phyloP scores from a whole-genome alignment of 1,140 invertebrate species.

The Ephestia elutella region DNA sequence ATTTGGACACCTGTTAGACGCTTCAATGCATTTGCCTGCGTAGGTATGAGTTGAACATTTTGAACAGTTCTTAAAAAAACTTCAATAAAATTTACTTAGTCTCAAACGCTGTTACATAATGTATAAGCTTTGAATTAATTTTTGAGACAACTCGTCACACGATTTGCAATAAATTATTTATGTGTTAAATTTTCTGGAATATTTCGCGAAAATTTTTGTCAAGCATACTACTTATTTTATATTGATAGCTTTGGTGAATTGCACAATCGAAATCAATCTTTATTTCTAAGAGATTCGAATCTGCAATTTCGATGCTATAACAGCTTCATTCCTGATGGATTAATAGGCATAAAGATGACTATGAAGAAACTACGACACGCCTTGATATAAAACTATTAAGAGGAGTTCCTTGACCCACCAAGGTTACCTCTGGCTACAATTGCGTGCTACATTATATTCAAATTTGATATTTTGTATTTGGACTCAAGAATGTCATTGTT shows the following conservation, averaged over 20 bases:
- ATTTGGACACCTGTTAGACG: slow-evolving; percentile 36
- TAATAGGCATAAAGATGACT: slow-evolving; percentile 1
- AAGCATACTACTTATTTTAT: no score
- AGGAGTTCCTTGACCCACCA: slow-evolving; percentile 47
- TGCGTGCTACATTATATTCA: slow-evolving; percentile 35
- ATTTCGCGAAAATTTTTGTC: no score
- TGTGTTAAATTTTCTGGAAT: no score
- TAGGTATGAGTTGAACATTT: no score
- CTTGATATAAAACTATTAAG: not conserved
- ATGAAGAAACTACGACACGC: not conserved
- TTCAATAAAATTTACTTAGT: no score
- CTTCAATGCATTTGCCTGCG: slow-evolving; percentile 4
- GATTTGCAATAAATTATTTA: no score
- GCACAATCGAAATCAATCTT: not conserved
- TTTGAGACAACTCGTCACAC: no score
- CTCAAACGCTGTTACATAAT: no score
- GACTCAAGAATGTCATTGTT: slow-evolving; percentile 48
- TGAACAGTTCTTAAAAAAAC: no score
- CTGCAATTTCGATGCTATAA: not conserved
- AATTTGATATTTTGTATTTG: slow-evolving; percentile 39
- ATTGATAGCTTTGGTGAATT: not conserved
- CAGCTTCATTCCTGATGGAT: not conserved
- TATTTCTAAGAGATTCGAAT: not conserved
- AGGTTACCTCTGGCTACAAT: slow-evolving; percentile 30
- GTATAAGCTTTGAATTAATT: no score